A percentile compares a stretch with the other conserved stretches of the same genome.
These are phyloP conservation scores for Amblyraja radiata DNA, from an alignment of 2,797 vertebrate genomes.

Conservation along the genomic window DNA sequence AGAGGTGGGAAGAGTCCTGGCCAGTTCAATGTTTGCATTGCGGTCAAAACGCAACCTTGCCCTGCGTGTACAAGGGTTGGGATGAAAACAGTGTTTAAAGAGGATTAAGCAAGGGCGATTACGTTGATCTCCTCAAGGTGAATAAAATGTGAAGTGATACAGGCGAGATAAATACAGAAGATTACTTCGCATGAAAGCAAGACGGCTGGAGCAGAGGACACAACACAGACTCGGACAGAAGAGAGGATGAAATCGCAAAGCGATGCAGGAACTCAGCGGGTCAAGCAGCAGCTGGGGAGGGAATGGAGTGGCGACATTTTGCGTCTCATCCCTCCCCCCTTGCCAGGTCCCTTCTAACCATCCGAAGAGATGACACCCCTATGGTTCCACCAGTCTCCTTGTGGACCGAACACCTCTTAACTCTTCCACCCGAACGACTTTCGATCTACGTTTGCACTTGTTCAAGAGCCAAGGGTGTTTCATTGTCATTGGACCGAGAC, in stretches of 20 bases:
- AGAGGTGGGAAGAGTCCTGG: background rate
- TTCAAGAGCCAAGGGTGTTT: background rate
- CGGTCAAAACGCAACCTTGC: background rate
- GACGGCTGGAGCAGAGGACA: background rate
- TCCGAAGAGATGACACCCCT: too few species aligned
- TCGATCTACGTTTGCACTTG: background rate
- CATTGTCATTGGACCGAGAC: too few species aligned
- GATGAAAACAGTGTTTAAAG: background rate
- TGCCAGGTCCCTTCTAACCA: too few species aligned
- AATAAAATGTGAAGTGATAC: background rate
- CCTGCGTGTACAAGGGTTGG: background rate
- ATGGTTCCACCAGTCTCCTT: too few species aligned
- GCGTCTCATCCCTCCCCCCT: too few species aligned
- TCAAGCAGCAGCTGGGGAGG: too few species aligned
- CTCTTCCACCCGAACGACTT: background rate
- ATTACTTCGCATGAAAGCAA: background rate
- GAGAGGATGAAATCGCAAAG: too few species aligned
- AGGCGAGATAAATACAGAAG: background rate
- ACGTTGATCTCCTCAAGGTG: background rate
- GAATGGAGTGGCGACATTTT: too few species aligned
- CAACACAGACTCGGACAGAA: too few species aligned
- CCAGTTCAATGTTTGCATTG: background rate
- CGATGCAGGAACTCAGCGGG: too few species aligned
- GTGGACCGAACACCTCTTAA: background rate
- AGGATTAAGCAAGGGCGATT: background rate